Base-by-base conservation (phyloP, 2,888 invertebrate species). In the Antheraea assamensis region DNA sequence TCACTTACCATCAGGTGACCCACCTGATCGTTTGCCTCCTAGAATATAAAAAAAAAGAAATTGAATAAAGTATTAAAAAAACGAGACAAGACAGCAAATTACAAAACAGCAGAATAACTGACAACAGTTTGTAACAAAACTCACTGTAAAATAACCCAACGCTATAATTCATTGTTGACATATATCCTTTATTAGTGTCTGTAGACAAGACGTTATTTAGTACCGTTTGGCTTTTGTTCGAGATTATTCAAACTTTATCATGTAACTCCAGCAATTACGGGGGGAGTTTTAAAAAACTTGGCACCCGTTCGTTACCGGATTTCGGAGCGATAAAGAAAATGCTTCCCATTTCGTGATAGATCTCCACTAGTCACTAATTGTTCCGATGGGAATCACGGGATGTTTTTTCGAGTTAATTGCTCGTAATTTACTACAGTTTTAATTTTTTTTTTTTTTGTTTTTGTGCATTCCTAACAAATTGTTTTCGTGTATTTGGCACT, bases 301-400 rank as follows among this genome's bases (percentile, higher is more conserved):
- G 70, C 72, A 55, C 52, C 8, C 68, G 55, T 49, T 42, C 21
- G 58, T 70, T 55, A 58, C 47, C 70, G 70, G 70, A 70, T 19
- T 71, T 58, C 68, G 3, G 10, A 52, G 13, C 35, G 19, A 8
- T 55, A 19, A 70, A 70, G 73, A 70, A 70, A 73, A 70, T 27
- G 73, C 47, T 10, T 21, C 2, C 55, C 70, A 10, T 70, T 24
- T 58, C 58, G 31, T 68, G 73, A 61, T 58, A 70, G 70, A 58
- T 73, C 42, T 73, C 70, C 73, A 73, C 70, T 73, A 58, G 55
- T 58, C 35, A 35, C 58, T 58, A 70, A 73, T 73, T 73, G 73
- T 70, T 30, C 73, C 30, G 55, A 24, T 24, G 70, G 58, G 73
- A 55, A 70, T 70, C 27, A 27, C 27, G 47, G 58, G 27, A 70